These are phyloP conservation scores for Dyspetes luteomarginatus DNA, from an alignment of 2,888 invertebrate genomes.

Conservation along the genomic window DNA sequence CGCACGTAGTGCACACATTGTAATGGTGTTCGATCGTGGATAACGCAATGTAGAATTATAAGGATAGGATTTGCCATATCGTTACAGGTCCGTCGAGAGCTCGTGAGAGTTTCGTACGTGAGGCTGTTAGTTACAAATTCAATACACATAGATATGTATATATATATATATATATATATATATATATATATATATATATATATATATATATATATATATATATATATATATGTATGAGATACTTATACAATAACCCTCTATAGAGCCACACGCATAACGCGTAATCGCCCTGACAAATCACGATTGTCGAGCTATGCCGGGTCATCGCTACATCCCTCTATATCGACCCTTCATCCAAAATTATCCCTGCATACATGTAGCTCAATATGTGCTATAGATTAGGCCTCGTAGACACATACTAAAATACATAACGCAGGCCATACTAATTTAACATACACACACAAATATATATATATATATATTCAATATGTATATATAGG, in stretches of 20 bases:
- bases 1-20: constrained; percentile 23
- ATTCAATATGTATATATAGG: constrained; percentile 4
- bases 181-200: constrained; percentile 7
- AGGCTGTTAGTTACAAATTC: constrained; percentile 23
- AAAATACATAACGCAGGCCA: constrained; percentile 19
- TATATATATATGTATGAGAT: constrained; percentile 16
- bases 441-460: neutral
- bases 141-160: constrained; percentile 4
- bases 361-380: neutral
- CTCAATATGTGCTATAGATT: neutral
- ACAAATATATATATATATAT: neutral
- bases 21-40: constrained; percentile 58
- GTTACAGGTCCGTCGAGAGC: constrained; percentile 30
- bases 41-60: constrained; percentile 55
- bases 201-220: neutral
- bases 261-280: constrained; percentile 59
- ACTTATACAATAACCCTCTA: constrained; percentile 48
- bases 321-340: neutral
- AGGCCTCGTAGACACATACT: constrained; percentile 43
- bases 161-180: neutral
- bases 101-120: constrained; percentile 20
- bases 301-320: constrained; percentile 43
- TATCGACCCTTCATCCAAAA: neutral
- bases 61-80: constrained; percentile 46
- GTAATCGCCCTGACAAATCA: constrained; percentile 63